A percentile compares a stretch with the other conserved stretches of the same genome.
These are phyloP conservation scores for Callimorpha dominula DNA, from an alignment of 2,888 invertebrate species.

Conservation along the genomic window DNA sequence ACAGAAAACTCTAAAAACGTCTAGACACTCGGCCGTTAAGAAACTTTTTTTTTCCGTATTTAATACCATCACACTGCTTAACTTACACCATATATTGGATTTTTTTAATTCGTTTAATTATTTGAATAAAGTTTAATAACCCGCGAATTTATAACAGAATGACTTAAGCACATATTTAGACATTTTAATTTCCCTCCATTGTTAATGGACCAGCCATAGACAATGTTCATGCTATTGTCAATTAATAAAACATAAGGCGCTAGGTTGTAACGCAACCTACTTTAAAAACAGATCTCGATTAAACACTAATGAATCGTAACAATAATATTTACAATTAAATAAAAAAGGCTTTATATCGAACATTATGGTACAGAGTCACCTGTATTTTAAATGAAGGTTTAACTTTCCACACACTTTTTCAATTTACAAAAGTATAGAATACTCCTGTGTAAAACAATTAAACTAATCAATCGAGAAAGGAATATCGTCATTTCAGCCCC, in stretches of 20 bases:
- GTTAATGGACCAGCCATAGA: slow-evolving; percentile 66
- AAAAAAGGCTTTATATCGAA: slow-evolving; percentile 54
- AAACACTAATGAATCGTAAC: slow-evolving; percentile 72
- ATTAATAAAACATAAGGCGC: slow-evolving; percentile 61
- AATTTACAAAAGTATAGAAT: neutral
- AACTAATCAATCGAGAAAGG: neutral
- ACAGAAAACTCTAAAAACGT: no score
- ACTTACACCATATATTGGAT: no score
- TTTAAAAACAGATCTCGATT: slow-evolving; percentile 78
- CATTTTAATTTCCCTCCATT: slow-evolving; percentile 47
- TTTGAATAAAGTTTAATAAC: neutral
- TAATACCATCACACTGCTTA: neutral
- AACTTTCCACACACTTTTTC: slow-evolving; percentile 19
- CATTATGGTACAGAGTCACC: slow-evolving; percentile 35
- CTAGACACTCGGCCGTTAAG: neutral
- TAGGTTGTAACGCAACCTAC: slow-evolving; percentile 62
- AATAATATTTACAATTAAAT: slow-evolving; percentile 76
- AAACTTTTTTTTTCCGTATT: neutral
- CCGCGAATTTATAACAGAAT: slow-evolving; percentile 34
- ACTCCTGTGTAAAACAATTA: neutral
- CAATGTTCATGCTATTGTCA: slow-evolving; percentile 63
- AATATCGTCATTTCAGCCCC: no score
- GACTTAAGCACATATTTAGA: slow-evolving; percentile 37
- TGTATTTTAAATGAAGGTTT: slow-evolving; percentile 34
- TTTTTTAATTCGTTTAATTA: no score